phyloP scores from a whole-genome alignment of 2,888 invertebrate species.

The Lasioglossum marginatum region DNA sequence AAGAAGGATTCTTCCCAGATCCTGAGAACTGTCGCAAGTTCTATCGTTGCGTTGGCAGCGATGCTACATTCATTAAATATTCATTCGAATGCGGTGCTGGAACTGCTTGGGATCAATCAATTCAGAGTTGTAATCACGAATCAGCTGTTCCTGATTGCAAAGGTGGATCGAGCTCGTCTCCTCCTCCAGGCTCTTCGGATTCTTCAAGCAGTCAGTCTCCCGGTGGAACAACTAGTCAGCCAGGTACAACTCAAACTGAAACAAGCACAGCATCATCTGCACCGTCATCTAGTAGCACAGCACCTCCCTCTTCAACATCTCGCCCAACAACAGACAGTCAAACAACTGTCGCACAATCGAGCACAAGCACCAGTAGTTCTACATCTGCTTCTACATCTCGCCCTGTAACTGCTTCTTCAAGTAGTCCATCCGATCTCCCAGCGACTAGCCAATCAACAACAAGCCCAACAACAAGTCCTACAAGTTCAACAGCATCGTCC shows the following conservation, averaged over 20 bases:
- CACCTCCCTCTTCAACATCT: background rate
- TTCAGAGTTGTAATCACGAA: constrained; percentile 87
- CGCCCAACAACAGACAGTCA: constrained; percentile 13
- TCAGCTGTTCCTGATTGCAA: constrained; percentile 84
- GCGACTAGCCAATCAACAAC: constrained; percentile 12
- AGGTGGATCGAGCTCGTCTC: constrained; percentile 57
- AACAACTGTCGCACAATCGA: constrained; percentile 21
- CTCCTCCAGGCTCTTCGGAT: constrained; percentile 34
- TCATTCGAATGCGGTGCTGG: constrained; percentile 88
- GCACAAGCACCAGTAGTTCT: constrained; percentile 10
- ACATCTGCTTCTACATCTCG: constrained; percentile 14
- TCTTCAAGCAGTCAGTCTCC: constrained; percentile 46
- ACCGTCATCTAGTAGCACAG: constrained; percentile 44
- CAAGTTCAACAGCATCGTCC: constrained; percentile 2
- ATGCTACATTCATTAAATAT: constrained; percentile 84
- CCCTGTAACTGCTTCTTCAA: constrained; percentile 22
- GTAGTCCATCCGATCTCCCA: background rate
- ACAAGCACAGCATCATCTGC: constrained; percentile 32
- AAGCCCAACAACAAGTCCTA: background rate
- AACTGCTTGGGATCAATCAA: constrained; percentile 89
- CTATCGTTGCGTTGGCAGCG: constrained; percentile 90
- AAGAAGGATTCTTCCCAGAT: constrained; percentile 90
- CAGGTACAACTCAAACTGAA: constrained; percentile 11
- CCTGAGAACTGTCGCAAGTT: constrained; percentile 89
- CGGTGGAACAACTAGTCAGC: background rate